Conservation (phyloP, 2,888 invertebrate genomes). For the Malacosoma neustria region DNA sequence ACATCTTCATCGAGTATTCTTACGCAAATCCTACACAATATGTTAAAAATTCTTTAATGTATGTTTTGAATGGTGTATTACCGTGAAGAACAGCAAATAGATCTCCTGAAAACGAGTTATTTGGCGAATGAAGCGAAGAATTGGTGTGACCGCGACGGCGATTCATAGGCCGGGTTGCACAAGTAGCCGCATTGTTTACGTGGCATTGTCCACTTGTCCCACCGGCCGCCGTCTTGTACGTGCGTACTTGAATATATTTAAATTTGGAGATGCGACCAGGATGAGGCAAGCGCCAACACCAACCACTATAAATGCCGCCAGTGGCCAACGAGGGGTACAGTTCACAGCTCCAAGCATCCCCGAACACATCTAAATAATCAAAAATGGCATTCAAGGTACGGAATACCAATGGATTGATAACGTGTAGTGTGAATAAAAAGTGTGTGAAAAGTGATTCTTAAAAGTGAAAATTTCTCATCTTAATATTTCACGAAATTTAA, state of each 20-base stretch:
- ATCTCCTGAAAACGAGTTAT: conserved; percentile 37
- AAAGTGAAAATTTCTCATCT: conserved; percentile 6
- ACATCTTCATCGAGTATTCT: too few relatives aligned
- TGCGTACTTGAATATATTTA: conserved; percentile 75
- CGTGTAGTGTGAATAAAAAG: conserved; percentile 15
- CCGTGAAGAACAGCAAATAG: conserved; percentile 26
- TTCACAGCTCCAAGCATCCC: conserved; percentile 52
- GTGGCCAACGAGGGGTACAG: conserved; percentile 52
- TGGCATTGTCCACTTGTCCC: conserved; percentile 65
- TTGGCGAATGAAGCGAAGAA: conserved; percentile 37
- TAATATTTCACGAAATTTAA: background rate
- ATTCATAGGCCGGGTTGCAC: conserved; percentile 57
- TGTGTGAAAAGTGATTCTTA: conserved; percentile 17
- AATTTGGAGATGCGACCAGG: conserved; percentile 71
- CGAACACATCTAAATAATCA: conserved; percentile 43
- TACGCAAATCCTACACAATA: background rate
- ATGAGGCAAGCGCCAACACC: conserved; percentile 56
- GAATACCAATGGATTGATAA: conserved; percentile 24
- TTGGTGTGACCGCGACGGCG: conserved; percentile 53
- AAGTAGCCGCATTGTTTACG: conserved; percentile 61
- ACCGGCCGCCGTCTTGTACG: conserved; percentile 49
- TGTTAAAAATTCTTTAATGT: conserved; percentile 16
- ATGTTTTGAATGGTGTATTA: conserved; percentile 17
- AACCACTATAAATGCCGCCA: conserved; percentile 58
- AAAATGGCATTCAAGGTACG: conserved; percentile 68